Evolutionary conservation across 1,140 invertebrate genomes (phyloP), one percentile per base, ranked within the genome.

Genomic region (Contarinia nasturtii): DNA sequence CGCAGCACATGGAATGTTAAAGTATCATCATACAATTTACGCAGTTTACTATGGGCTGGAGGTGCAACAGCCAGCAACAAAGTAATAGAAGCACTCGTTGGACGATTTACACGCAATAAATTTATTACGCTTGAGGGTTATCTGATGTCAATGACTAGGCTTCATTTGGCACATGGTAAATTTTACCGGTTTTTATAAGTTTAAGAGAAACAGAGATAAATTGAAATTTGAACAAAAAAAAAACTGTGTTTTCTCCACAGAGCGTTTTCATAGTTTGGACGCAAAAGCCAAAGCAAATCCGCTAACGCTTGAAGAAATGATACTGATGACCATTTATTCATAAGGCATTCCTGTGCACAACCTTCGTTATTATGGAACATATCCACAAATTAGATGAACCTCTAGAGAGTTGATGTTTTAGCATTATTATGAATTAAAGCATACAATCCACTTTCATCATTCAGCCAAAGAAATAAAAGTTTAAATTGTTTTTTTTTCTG

Each of bases 201-300:
- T 33, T 47, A 17, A 34, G 33, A 46, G 15, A 10, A 7, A 10
- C 7, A 10, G 33, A 7, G 42, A 10, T 14, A 15, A 27, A 17
- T 45, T 50, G 22, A 45, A 43, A 47, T 22, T 49, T 42, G 12
- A 19, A 19, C 19, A 20, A 42, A 11, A 19, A 19, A 10, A 10
- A 7, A 19, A 10, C 4, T 19, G 14, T 20, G 8, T 48, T 48
- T 51, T 54, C 46, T 63, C 72, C 64, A 19, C 66, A 82, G 79
- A 82, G 54, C 55, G 79, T 49, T 79, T 76, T 59, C 75, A 77
- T 53, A 77, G 72, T 54, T 67, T 82, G 27, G 79, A 82, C 57
- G 73, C 74, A 22, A 82, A 82, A 67, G 71, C 78, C 65, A 81
- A 80, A 59, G 72, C 74, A 34, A 81, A 80, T 61, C 78, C 77